A percentile compares a stretch with the other conserved stretches of the same genome.
These are phyloP conservation scores for Ormia ochracea DNA, from an alignment of 2,888 invertebrate genomes.

Conservation along the genomic window DNA sequence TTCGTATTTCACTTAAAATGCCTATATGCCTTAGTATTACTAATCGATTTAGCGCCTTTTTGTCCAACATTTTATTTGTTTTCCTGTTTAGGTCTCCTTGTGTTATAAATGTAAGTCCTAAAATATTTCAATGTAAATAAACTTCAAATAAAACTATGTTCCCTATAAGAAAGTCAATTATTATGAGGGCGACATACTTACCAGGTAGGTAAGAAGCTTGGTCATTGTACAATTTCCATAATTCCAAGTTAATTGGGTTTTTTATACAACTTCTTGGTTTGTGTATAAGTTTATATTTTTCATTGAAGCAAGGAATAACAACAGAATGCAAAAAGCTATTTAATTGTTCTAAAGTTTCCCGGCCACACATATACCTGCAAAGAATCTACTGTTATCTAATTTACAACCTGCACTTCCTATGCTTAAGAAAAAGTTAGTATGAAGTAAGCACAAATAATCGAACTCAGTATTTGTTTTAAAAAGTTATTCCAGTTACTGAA, in stretches of 20 bases:
- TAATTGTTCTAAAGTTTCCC: slow-evolving; percentile 68
- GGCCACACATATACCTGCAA: slow-evolving; percentile 69
- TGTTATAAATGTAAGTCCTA: slow-evolving; percentile 70
- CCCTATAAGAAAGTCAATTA: neutral
- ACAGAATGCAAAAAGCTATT: slow-evolving; percentile 65
- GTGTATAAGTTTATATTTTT: slow-evolving; percentile 69
- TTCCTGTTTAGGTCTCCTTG: slow-evolving; percentile 69
- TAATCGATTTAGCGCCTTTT: slow-evolving; percentile 67
- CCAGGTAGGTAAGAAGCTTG: slow-evolving; percentile 68
- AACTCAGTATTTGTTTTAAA: no score
- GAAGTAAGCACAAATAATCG: no score
- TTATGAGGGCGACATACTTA: slow-evolving; percentile 30
- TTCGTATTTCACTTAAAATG: slow-evolving; percentile 68
- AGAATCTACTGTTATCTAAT: neutral
- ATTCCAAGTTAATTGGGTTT: slow-evolving; percentile 65
- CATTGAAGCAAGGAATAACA: slow-evolving; percentile 69
- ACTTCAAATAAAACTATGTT: neutral
- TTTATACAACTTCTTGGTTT: slow-evolving; percentile 66
- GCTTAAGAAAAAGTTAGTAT: no score
- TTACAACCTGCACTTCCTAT: neutral
- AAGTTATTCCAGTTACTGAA: no score
- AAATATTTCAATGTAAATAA: slow-evolving; percentile 10
- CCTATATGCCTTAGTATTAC: slow-evolving; percentile 69
- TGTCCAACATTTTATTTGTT: slow-evolving; percentile 68
- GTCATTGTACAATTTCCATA: slow-evolving; percentile 69